Base-by-base conservation (phyloP, 2,888 invertebrate species). In the Nebria brevicollis region DNA sequence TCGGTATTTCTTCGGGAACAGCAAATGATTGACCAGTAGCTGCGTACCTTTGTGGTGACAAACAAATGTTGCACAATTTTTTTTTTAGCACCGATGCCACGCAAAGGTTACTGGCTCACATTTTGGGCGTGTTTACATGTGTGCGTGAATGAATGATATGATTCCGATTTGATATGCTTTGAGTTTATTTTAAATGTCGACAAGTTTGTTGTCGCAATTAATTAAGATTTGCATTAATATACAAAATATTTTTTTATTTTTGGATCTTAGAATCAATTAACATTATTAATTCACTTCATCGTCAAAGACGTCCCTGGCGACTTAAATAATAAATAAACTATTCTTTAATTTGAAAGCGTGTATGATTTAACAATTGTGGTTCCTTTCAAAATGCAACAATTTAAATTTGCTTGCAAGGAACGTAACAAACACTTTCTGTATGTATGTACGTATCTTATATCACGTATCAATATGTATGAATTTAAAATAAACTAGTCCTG, bases 1-100 rank as follows among this genome's bases (percentile, higher is more conserved):
- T 13, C 83, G 83, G 81, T 86, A 87, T 77, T 87, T 85, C 75
- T 84, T 84, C 8, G 88, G 87, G 82, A 84, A 88, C 72, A 84
- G 83, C 76, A 86, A 84, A 83, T 86, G 87, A 75, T 85, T 87
- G 77, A 84, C 83, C 72, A 83, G 79, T n/a, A 82, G 75, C 41
- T 82, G 84, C 8, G 75, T 70, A 72, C 84, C 87, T 87, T 8
- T 7, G 54, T 3, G 7, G 8, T 72, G 34, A 72, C 25, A 72
- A 72, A 68, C 25, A 72, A 25, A 72, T 15, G 72, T 72, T 72
- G 26, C 72, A 72, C 34, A 72, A 72, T 72, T 34, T 54, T 34
- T 54, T 54, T 54, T 54, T 7, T 54, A 13, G 11, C 54, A 54
- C 54, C 54, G 54, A 54, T 54, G 54, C 54, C 66, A 25, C 15